A percentile compares a stretch with the other conserved stretches of the same genome.
These are phyloP conservation scores for Pituophis catenifer DNA, from an alignment of 2,113 vertebrate genomes.

Conservation along the genomic window DNA sequence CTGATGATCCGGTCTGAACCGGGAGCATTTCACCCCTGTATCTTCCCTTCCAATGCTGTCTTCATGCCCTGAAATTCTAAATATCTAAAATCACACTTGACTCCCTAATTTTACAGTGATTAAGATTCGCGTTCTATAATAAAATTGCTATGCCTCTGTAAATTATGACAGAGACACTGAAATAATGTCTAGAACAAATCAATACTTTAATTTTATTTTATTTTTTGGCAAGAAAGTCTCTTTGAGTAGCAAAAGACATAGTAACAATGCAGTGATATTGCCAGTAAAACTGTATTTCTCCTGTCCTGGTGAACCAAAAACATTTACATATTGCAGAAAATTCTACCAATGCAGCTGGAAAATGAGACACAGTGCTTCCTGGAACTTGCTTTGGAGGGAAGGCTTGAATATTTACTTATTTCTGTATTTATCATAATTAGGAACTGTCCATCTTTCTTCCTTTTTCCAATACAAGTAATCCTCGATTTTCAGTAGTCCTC, in stretches of 20 bases:
- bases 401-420: neutral
- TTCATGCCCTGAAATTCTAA: neutral
- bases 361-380: neutral
- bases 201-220: neutral
- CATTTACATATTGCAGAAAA: neutral
- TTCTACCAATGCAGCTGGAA: neutral
- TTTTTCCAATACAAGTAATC: too few relatives aligned
- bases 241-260: neutral
- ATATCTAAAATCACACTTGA: neutral
- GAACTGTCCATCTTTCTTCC: too few relatives aligned
- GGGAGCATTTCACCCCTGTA: neutral
- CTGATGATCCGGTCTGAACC: too few relatives aligned
- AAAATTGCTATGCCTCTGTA: neutral
- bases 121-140: neutral
- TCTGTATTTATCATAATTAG: too few relatives aligned
- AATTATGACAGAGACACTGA: neutral
- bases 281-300: neutral
- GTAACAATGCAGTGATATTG: neutral
- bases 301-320: neutral
- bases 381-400: neutral
- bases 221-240: neutral
- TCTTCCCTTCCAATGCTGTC: neutral
- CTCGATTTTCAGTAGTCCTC: too few relatives aligned
- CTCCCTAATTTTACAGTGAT: neutral
- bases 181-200: neutral